Percentiles rank a stretch among this genome's conserved stretches.
phyloP scores from a whole-genome alignment of 2,888 invertebrate species.

The Drosophila demipolita region DNA sequence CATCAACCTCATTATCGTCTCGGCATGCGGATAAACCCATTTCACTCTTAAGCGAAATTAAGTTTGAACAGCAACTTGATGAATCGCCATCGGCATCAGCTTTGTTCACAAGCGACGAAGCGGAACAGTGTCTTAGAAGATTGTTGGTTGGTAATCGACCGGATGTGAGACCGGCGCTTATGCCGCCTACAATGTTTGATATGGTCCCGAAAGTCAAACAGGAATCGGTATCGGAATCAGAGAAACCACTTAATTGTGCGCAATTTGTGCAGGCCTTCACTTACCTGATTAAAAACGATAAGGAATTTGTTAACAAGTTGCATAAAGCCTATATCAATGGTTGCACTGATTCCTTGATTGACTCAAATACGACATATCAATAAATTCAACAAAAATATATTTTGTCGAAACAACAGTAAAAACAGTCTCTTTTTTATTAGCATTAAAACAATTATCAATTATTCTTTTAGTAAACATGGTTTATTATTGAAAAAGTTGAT shows the following conservation, averaged over 20 bases:
- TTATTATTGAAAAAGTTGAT: not conserved
- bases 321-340: constrained; percentile 97
- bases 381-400: constrained; percentile 49
- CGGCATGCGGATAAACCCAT: constrained; percentile 34
- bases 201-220: constrained; percentile 86
- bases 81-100: constrained; percentile 56
- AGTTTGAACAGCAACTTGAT: constrained; percentile 43
- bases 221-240: constrained; percentile 73
- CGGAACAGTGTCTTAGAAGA: constrained; percentile 61
- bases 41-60: constrained; percentile 80
- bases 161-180: constrained; percentile 90
- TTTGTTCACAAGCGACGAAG: constrained; percentile 57
- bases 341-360: constrained; percentile 84
- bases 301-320: constrained; percentile 94
- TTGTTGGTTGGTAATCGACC: constrained; percentile 62
- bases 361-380: constrained; percentile 73
- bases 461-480: not conserved
- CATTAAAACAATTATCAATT: not conserved
- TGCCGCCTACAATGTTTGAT: constrained; percentile 95
- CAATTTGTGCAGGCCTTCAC: constrained; percentile 95
- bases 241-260: constrained; percentile 91
- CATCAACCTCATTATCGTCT: constrained; percentile 24
- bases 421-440: constrained; percentile 3
- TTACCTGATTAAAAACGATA: constrained; percentile 94
- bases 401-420: constrained; percentile 32